Base-by-base conservation (phyloP, 1,140 invertebrate species). In the Drosophila kurseongensis region DNA sequence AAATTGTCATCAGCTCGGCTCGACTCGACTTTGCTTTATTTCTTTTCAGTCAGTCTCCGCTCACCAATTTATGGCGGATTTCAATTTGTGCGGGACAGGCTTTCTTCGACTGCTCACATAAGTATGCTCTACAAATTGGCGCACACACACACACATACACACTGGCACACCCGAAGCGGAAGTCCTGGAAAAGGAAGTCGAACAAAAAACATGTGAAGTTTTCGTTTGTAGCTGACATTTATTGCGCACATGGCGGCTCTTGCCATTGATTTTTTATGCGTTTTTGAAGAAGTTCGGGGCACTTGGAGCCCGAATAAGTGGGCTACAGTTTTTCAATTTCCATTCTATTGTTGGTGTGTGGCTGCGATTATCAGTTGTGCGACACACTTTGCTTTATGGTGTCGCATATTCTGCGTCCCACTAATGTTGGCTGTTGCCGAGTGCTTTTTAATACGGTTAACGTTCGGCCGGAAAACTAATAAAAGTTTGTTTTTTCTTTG, bases 211-310 rank as follows among this genome's bases (percentile, higher is more conserved):
- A 65, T 80, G 66, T 77, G 72, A 84, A 85, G 77, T 84, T 89
- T 83, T 79, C 67, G 73, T 69, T 79, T 89, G 77, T 69, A 67
- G 59, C 85, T 78, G 84, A 78, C 84, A 86, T 83, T 86, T 86
- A 86, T 88, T 79, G 83, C 80, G 80, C 84, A 89, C 83, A 88
- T 88, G 82, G 67, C 72, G 82, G 67, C 72, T 40, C 75, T 55
- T 75, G 80, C 77, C 80, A 89, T 89, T 88, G 84, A 89, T 89
- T 88, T 89, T 88, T 84, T 84, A 89, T 89, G 80, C 80, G 60
- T 78, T 84, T 88, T 88, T 89, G 73, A 83, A 83, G 80, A 80
- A 82, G 80, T 83, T 83, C 75, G 62, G 18, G 50, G 4, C 52
- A 68, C 65, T 79, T 68, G 55, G 48, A 48, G 44, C 75, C 50